Conservation (phyloP, 2,888 invertebrate genomes). For the Tenthredo mesomela region DNA sequence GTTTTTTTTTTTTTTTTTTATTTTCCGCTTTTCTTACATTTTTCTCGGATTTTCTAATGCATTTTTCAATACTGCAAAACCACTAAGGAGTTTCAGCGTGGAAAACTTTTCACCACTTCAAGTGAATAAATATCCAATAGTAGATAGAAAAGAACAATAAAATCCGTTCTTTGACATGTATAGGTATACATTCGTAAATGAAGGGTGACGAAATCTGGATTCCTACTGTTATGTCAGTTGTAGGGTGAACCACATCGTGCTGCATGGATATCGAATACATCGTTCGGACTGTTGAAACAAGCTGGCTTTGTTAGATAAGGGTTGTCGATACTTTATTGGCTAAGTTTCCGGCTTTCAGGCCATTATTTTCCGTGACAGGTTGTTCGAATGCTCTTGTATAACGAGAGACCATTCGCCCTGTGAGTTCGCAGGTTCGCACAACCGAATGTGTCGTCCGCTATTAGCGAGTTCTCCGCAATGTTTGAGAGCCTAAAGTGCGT, state of each 20-base stretch:
- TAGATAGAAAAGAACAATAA: background rate
- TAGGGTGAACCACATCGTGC: background rate
- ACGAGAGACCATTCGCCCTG: slow-evolving; percentile 6
- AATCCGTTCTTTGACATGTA: background rate
- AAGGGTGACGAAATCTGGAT: background rate
- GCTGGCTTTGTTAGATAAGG: slow-evolving; percentile 37
- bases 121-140: background rate
- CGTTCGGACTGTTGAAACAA: slow-evolving; percentile 24
- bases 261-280: slow-evolving; percentile 8
- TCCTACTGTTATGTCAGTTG: background rate
- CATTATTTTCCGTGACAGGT: slow-evolving; percentile 35
- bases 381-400: slow-evolving; percentile 34
- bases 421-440: slow-evolving; percentile 14
- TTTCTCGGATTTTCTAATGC: background rate
- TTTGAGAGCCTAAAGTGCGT: slow-evolving; percentile 31
- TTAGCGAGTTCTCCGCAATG: slow-evolving; percentile 12
- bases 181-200: background rate
- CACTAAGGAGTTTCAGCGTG: background rate
- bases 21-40: background rate
- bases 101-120: background rate
- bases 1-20: background rate
- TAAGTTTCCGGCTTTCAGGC: slow-evolving; percentile 29
- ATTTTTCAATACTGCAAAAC: background rate
- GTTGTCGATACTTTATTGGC: slow-evolving; percentile 28
- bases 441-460: slow-evolving; percentile 21